These are phyloP conservation scores for Apteryx owenii DNA, from an alignment of 2,113 vertebrate genomes.

Conservation along the genomic window DNA sequence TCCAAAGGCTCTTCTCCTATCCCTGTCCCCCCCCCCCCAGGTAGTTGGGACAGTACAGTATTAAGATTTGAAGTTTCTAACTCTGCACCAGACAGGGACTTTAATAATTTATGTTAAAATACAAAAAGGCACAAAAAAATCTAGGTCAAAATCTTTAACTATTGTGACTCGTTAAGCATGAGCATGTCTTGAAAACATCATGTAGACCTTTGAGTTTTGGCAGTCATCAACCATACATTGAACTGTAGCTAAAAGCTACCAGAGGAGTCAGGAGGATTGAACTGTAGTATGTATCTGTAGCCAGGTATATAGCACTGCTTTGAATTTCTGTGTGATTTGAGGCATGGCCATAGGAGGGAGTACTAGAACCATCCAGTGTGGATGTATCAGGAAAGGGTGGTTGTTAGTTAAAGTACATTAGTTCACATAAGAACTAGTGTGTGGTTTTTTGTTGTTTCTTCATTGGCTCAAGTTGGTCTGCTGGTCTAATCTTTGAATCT, in stretches of 20 bases:
- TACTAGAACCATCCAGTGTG: background rate
- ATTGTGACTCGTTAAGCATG: background rate
- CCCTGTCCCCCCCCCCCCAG: background rate
- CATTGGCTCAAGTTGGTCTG: background rate
- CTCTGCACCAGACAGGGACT: background rate
- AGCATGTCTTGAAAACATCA: background rate
- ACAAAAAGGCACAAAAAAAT: background rate
- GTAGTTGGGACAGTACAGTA: background rate
- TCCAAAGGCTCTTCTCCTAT: background rate
- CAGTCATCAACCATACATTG: background rate
- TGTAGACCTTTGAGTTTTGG: background rate
- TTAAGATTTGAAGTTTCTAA: background rate
- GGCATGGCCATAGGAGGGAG: background rate
- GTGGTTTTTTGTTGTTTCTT: background rate
- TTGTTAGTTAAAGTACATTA: background rate
- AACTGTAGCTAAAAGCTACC: background rate
- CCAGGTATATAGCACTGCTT: background rate
- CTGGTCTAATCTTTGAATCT: background rate
- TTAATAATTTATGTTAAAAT: background rate
- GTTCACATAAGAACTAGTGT: background rate
- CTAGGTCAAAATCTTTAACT: background rate
- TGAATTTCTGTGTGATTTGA: background rate
- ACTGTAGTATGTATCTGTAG: background rate
- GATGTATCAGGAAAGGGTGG: background rate
- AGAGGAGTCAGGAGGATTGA: background rate